A percentile compares a stretch with the other conserved stretches of the same genome.
Conservation (phyloP, 2,797 vertebrate species). For the Picus viridis region DNA sequence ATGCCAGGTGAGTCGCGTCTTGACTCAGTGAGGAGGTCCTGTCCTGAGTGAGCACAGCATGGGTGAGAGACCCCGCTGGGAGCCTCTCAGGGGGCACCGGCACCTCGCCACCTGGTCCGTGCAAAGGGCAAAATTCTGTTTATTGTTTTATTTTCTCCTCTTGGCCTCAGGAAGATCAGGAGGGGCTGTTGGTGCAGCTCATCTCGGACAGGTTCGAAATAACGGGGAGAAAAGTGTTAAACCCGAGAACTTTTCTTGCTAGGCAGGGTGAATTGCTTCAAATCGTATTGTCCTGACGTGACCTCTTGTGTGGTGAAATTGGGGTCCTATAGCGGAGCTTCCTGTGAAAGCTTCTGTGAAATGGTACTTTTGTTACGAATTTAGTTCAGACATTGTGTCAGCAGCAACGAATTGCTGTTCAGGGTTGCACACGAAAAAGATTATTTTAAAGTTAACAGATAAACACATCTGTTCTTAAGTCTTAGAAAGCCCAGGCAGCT, state of each 20-base stretch:
- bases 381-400: fast-evolving
- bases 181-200: neutral
- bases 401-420: fast-evolving
- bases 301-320: fast-evolving
- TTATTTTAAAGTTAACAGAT: neutral
- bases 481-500: neutral
- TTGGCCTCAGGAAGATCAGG: fast-evolving
- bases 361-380: fast-evolving
- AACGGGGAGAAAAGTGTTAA: neutral
- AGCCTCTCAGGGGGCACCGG: neutral
- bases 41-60: neutral
- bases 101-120: fast-evolving
- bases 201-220: fast-evolving
- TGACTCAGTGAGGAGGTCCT: too few species aligned
- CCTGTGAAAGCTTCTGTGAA: fast-evolving
- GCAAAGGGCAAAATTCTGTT: neutral
- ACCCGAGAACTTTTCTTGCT: too few species aligned
- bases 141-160: neutral
- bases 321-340: neutral
- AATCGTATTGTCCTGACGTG: fast-evolving
- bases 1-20: slow-evolving; percentile 87
- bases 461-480: fast-evolving
- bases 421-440: neutral
- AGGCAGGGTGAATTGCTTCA: neutral
- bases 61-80: neutral